Evolutionary conservation across 2,797 vertebrate genomes (phyloP).

Genomic region (Crenuchus spilurus): DNA sequence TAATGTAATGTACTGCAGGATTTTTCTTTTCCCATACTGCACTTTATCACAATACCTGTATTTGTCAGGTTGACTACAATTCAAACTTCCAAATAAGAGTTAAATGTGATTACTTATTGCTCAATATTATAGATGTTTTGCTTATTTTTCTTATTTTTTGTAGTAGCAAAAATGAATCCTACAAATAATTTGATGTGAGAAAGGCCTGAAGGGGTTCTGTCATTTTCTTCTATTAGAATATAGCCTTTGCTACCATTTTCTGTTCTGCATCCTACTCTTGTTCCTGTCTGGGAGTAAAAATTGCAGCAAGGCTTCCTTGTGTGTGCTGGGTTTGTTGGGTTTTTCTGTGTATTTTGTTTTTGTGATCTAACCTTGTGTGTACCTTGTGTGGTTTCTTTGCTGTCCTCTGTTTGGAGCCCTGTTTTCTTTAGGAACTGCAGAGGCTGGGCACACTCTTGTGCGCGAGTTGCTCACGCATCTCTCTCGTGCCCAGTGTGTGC

Average conservation of each 20-base stretch:
- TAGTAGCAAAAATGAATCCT: not conserved
- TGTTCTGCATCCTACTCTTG: not conserved
- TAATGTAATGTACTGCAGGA: too few species aligned
- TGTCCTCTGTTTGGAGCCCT: constrained; percentile 73
- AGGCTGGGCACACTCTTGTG: constrained; percentile 39
- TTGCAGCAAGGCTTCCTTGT: constrained; percentile 53
- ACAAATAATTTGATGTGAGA: too few species aligned
- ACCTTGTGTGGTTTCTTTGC: constrained; percentile 64
- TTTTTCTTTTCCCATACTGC: too few species aligned
- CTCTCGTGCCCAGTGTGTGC: constrained; percentile 76
- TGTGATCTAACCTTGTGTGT: constrained; percentile 51
- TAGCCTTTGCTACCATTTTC: not conserved
- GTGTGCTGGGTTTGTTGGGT: constrained; percentile 54
- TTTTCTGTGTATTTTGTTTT: constrained; percentile 62
- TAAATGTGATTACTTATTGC: not conserved
- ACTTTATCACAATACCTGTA: too few species aligned
- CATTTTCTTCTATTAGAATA: constrained; percentile 48
- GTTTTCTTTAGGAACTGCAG: constrained; percentile 69
- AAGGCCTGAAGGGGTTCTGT: not conserved
- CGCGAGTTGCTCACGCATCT: constrained; percentile 43
- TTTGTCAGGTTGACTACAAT: too few species aligned
- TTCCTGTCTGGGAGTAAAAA: not conserved
- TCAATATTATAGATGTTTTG: not conserved
- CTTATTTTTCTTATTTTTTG: not conserved
- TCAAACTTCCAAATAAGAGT: not conserved